Conservation (phyloP, 2,797 vertebrate genomes). For the Peromyscus nudipes region DNA sequence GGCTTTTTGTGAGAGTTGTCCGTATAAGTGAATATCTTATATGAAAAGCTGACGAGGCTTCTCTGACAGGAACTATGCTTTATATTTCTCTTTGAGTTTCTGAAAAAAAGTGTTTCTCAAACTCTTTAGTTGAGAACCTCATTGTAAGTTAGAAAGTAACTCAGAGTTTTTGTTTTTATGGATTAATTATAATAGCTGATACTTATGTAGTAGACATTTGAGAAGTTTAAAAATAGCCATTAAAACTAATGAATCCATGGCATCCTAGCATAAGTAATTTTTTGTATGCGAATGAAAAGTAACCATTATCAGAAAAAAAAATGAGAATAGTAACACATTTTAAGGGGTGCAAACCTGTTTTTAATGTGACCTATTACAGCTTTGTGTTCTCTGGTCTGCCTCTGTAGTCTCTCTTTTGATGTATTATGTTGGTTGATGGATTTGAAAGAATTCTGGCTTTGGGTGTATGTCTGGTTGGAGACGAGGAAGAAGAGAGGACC, state of each 20-base stretch:
- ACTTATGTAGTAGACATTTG: background rate
- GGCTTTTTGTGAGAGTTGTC: background rate
- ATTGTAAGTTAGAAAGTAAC: background rate
- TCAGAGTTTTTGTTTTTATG: conserved; percentile 24
- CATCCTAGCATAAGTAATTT: background rate
- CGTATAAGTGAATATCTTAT: background rate
- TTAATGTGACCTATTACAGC: background rate
- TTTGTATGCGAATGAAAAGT: background rate
- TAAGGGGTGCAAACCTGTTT: background rate
- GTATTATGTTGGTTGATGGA: conserved; percentile 13
- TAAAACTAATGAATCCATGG: background rate
- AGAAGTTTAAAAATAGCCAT: conserved; percentile 18
- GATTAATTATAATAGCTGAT: conserved; percentile 15
- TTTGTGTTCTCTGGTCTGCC: background rate
- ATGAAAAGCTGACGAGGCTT: background rate
- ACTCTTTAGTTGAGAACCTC: background rate
- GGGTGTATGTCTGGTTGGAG: background rate
- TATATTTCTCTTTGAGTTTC: background rate
- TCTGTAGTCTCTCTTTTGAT: conserved; percentile 9
- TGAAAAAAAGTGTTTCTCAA: conserved; percentile 12
- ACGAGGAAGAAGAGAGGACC: background rate
- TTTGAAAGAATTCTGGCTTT: conserved; percentile 36
- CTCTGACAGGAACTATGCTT: background rate
- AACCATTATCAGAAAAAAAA: background rate
- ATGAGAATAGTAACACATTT: background rate